Conservation (phyloP, 2,888 invertebrate genomes). For the Tinea pellionella region DNA sequence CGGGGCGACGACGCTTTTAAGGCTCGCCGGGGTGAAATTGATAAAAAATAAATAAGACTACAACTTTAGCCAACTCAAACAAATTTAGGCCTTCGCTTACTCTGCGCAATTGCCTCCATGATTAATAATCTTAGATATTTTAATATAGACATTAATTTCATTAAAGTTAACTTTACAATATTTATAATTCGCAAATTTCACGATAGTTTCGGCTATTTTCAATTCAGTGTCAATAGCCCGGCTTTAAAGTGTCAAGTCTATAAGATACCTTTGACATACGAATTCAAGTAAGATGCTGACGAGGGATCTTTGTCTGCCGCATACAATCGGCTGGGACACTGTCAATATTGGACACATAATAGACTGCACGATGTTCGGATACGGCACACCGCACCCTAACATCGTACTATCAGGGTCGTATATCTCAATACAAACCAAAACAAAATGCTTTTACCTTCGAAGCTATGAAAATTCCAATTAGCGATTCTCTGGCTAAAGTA, state of each 20-base stretch:
- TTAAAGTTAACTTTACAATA: not conserved
- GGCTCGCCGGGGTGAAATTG: constrained; percentile 55
- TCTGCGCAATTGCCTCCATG: constrained; percentile 31
- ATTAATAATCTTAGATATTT: constrained; percentile 43
- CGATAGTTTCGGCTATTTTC: not conserved
- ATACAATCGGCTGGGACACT: constrained; percentile 44
- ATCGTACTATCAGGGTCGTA: not conserved
- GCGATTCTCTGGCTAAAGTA: constrained; percentile 23
- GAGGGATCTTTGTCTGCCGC: constrained; percentile 49
- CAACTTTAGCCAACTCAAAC: constrained; percentile 60
- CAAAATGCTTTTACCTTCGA: not conserved
- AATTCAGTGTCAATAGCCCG: constrained; percentile 1
- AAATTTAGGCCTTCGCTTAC: constrained; percentile 46
- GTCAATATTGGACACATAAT: constrained; percentile 61
- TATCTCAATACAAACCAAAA: not conserved
- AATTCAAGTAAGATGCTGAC: constrained; percentile 39
- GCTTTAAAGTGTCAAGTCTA: constrained; percentile 4
- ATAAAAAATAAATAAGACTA: constrained; percentile 65
- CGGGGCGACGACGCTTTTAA: constrained; percentile 60
- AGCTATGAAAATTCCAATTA: constrained; percentile 24
- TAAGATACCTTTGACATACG: constrained; percentile 27
- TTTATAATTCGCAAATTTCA: not conserved
- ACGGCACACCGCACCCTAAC: constrained; percentile 25
- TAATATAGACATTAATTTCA: constrained; percentile 9
- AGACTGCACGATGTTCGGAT: constrained; percentile 40